A percentile compares a stretch with the other conserved stretches of the same genome.
Conservation (phyloP, 2,888 invertebrate species). For the Pocota personata region DNA sequence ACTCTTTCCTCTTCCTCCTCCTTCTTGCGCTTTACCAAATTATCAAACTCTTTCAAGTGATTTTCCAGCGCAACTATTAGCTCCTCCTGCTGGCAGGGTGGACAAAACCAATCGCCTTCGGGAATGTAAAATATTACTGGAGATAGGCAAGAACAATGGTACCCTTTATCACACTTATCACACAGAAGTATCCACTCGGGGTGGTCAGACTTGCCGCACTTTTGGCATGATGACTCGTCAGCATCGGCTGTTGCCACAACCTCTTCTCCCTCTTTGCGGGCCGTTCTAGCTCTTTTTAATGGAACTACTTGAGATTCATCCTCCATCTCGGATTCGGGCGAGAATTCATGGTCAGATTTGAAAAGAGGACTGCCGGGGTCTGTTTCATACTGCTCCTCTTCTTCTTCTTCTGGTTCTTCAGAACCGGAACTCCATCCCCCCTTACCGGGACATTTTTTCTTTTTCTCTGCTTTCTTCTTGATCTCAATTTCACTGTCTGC, state of each 20-base stretch:
- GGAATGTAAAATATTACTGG: slow-evolving; percentile 97
- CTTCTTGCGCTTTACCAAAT: slow-evolving; percentile 85
- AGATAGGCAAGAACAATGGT: slow-evolving; percentile 97
- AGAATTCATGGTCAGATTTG: slow-evolving; percentile 96
- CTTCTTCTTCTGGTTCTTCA: slow-evolving; percentile 83
- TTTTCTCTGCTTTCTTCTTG: slow-evolving; percentile 81
- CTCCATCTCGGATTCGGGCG: slow-evolving; percentile 93
- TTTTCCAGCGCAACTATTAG: slow-evolving; percentile 88
- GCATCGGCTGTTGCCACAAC: slow-evolving; percentile 76
- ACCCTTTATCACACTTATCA: slow-evolving; percentile 97
- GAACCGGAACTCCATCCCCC: slow-evolving; percentile 82
- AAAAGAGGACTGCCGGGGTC: slow-evolving; percentile 84
- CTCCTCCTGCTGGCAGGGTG: slow-evolving; percentile 97
- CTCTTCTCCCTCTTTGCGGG: slow-evolving; percentile 88
- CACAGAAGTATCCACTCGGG: slow-evolving; percentile 99
- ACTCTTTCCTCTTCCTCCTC: slow-evolving; percentile 77
- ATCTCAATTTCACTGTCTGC: slow-evolving; percentile 80
- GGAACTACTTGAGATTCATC: slow-evolving; percentile 87
- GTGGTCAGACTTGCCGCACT: slow-evolving; percentile 95
- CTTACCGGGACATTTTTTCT: slow-evolving; percentile 80
- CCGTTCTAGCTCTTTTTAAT: slow-evolving; percentile 91
- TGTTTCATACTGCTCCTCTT: slow-evolving; percentile 83
- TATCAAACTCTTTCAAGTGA: slow-evolving; percentile 90
- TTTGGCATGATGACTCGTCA: slow-evolving; percentile 92
- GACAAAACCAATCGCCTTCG: slow-evolving; percentile 99